Percentiles rank a stretch among this genome's conserved stretches.
phyloP scores from a whole-genome alignment of 2,797 vertebrate genomes.

The Tragopan temminckii region DNA sequence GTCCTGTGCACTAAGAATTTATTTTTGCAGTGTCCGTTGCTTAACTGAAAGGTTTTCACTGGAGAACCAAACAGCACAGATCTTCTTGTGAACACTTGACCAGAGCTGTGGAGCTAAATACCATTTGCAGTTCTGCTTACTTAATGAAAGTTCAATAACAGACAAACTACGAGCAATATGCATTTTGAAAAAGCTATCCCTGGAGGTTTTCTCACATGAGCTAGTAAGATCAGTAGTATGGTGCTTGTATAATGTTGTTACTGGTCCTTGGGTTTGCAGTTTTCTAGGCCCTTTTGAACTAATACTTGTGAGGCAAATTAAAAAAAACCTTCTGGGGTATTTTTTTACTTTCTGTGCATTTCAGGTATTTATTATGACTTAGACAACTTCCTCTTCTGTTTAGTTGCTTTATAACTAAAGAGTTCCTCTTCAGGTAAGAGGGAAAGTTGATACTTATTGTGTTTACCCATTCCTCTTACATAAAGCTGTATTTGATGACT shows the following conservation, averaged over 20 bases:
- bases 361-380: background rate
- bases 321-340: background rate
- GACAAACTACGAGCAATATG: too few relatives aligned
- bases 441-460: background rate
- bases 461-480: background rate
- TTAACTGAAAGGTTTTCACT: background rate
- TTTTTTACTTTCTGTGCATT: background rate
- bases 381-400: background rate
- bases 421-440: background rate
- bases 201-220: background rate
- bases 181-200: background rate
- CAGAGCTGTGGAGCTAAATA: background rate
- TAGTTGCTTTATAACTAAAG: background rate
- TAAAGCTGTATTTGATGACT: background rate
- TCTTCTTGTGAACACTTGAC: background rate
- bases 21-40: background rate
- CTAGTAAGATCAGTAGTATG: background rate
- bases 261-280: background rate
- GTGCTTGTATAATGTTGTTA: background rate
- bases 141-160: background rate
- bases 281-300: background rate
- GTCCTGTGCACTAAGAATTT: conserved; percentile 2
- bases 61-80: background rate
- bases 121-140: background rate
- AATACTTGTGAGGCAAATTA: background rate